Conservation (phyloP, 2,113 vertebrate genomes). For the Charadrius vociferus region DNA sequence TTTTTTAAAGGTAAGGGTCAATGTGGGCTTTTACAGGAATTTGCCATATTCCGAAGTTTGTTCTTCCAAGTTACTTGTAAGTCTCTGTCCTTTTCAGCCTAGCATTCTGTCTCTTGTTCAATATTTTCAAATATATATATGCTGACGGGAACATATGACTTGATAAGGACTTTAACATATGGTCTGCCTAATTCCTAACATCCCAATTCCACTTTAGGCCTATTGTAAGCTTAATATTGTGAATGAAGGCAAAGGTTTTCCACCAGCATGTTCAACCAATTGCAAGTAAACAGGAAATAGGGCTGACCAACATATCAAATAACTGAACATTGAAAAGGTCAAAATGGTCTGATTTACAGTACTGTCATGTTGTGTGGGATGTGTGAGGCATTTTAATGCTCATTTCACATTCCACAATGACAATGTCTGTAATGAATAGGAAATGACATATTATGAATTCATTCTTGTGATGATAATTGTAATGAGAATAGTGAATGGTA, state of each 20-base stretch:
- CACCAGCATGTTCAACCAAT: background rate
- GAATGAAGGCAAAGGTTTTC: background rate
- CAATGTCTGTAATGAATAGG: conserved; percentile 62
- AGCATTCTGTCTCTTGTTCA: background rate
- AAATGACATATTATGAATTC: conserved; percentile 63
- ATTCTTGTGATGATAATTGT: conserved; percentile 66
- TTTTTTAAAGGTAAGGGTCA: background rate
- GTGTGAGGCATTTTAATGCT: conserved; percentile 9
- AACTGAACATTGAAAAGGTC: conserved; percentile 18
- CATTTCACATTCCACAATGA: conserved; percentile 25
- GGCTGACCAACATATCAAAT: background rate
- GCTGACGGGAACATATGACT: background rate
- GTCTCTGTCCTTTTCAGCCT: background rate
- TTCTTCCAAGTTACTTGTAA: background rate
- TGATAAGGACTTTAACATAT: background rate
- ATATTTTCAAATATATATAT: background rate
- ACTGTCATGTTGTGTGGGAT: background rate
- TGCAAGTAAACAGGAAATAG: background rate
- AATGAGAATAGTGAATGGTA: conserved; percentile 61
- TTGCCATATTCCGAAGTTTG: background rate
- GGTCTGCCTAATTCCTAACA: background rate
- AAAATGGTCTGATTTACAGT: conserved; percentile 13
- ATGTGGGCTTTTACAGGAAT: background rate
- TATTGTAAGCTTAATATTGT: background rate
- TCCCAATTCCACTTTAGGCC: background rate